Conservation (phyloP, 1,140 invertebrate species). For the Drosophila subpulchrella region DNA sequence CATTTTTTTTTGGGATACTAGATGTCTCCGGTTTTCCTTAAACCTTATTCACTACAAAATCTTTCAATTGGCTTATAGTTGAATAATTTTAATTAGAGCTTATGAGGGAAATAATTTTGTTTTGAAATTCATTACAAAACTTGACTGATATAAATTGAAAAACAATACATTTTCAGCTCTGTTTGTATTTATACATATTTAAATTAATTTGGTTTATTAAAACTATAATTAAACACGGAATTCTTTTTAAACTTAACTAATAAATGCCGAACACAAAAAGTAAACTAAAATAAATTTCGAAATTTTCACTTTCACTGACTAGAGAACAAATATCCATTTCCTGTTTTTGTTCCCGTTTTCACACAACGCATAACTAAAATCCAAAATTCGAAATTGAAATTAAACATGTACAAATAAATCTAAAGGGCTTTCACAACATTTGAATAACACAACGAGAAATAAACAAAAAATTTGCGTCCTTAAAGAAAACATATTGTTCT, state of each 20-base stretch:
- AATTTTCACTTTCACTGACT: slow-evolving; percentile 56
- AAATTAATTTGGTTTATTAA: slow-evolving; percentile 18
- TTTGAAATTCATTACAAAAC: not conserved
- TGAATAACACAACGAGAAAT: slow-evolving; percentile 57
- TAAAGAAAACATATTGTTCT: slow-evolving; percentile 7
- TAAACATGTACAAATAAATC: slow-evolving; percentile 25
- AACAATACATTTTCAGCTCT: not conserved
- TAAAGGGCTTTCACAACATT: slow-evolving; percentile 35
- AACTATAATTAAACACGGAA: slow-evolving; percentile 30
- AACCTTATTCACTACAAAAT: no score
- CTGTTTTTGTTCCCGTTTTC: slow-evolving; percentile 1
- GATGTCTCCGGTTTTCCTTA: no score
- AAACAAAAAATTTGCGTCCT: slow-evolving; percentile 50
- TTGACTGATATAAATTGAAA: not conserved
- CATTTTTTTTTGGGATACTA: no score
- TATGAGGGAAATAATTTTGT: not conserved
- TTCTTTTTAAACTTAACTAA: slow-evolving; percentile 26
- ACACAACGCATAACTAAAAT: slow-evolving; percentile 42
- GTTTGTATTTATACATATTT: slow-evolving; percentile 6
- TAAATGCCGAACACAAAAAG: slow-evolving; percentile 30
- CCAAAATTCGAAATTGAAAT: slow-evolving; percentile 20
- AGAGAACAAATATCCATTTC: slow-evolving; percentile 31
- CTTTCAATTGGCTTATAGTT: no score
- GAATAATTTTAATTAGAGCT: not conserved
- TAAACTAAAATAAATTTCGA: slow-evolving; percentile 17